Base-by-base conservation (phyloP, 2,113 vertebrate species). In the Leptobrachium ailaonicum region DNA sequence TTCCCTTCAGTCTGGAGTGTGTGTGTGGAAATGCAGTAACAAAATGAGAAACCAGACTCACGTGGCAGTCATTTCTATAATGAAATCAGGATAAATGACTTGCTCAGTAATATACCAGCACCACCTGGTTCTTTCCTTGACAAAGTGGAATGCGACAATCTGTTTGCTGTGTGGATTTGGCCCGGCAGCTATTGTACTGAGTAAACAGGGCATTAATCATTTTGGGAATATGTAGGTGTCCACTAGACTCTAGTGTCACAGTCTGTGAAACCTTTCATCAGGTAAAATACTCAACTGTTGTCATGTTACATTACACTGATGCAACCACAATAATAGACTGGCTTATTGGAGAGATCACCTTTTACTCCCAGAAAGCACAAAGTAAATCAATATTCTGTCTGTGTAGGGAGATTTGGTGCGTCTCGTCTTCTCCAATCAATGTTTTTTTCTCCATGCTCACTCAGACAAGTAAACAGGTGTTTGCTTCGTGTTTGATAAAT, bases 51-150 rank as follows among this genome's bases (percentile, higher is more conserved):
- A 81, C 63, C 32, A 54, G 63, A 47, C 77, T 77, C 73, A 80
- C 76, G 74, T 81, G 66, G 64, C 70, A 68, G 74, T 73, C 63
- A 43, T 83, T 69, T 76, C 73, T 68, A 63, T 63, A 56, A 73
- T 60, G 66, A 74, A 75, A 83, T 77, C 70, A 76, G 71, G 77
- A 84, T 85, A 81, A 86, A 86, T 74, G 78, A 79, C 75, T 68
- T 82, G 80, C 53, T 32, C 41, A 64, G 50, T 75, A 79, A 82
- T 82, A 62, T 80, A 84, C 78, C 76, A 54, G 77, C 84, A 72
- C 63, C 62, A 82, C 80, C 84, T 75, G 78, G 75, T 76, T 73
- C 72, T 69, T 78, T 76, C 70, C 14, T 68, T 74, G 50, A 80
- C 50, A 69, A 75, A 73, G 72, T 77, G 66, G 75, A 73, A 53